These are phyloP conservation scores for Tenthredo scrophulariae DNA, from an alignment of 2,888 invertebrate species.

Conservation along the genomic window DNA sequence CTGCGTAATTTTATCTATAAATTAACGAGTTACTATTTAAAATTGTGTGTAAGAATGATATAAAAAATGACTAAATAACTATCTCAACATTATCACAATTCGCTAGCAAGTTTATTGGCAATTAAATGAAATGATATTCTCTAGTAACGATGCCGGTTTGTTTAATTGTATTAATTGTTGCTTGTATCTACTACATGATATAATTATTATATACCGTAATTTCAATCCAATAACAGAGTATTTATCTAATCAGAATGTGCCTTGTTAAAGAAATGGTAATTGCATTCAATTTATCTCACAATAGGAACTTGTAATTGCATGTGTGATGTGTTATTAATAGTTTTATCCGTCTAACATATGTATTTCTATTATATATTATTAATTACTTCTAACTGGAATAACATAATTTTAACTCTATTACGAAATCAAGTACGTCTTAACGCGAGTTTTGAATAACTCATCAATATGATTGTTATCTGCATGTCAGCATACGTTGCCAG, in stretches of 20 bases:
- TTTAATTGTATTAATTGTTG: neutral
- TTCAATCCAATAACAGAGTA: conserved; percentile 19
- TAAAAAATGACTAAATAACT: neutral
- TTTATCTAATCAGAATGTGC: conserved; percentile 44
- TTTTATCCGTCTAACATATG: neutral
- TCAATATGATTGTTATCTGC: neutral
- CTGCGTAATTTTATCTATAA: neutral
- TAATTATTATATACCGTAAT: conserved; percentile 11
- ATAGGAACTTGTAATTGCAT: neutral
- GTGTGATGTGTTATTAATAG: neutral
- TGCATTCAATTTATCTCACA: conserved; percentile 9
- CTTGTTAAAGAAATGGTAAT: conserved; percentile 35
- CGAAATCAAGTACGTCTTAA: neutral
- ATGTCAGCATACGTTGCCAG: neutral
- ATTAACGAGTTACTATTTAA: neutral
- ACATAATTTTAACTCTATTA: neutral
- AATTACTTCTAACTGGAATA: conserved; percentile 4
- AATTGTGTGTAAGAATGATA: conserved; percentile 9
- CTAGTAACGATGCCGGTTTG: neutral
- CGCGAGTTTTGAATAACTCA: neutral
- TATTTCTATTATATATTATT: conserved; percentile 3
- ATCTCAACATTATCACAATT: neutral
- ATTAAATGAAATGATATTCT: neutral
- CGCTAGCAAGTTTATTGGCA: neutral
- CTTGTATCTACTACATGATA: neutral